A percentile compares a stretch with the other conserved stretches of the same genome.
phyloP scores from a whole-genome alignment of 2,888 invertebrate genomes.

The Laspeyria flexula region DNA sequence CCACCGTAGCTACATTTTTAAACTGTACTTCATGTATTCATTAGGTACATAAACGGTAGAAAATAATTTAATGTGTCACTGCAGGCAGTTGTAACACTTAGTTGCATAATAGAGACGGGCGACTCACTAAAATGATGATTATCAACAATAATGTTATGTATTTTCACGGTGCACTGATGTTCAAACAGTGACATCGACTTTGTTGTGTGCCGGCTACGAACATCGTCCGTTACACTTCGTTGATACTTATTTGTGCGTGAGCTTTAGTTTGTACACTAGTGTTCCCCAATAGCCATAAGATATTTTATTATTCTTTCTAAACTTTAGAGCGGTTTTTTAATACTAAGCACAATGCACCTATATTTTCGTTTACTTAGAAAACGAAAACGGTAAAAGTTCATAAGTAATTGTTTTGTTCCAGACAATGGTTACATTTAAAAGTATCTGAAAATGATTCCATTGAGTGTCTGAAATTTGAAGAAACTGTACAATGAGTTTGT shows the following conservation, averaged over 20 bases:
- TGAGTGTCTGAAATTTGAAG: conserved; percentile 3
- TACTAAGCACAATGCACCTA: too few relatives aligned
- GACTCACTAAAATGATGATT: conserved; percentile 8
- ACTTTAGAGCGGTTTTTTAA: too few relatives aligned
- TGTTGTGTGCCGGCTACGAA: conserved; percentile 16
- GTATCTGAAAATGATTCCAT: conserved; percentile 38
- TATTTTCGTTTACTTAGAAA: too few relatives aligned
- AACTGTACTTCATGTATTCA: too few relatives aligned
- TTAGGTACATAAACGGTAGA: too few relatives aligned
- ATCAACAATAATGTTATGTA: conserved; percentile 16
- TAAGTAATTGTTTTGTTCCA: conserved; percentile 41
- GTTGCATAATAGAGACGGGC: neutral
- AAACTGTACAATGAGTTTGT: conserved; percentile 73
- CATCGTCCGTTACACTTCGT: conserved; percentile 33
- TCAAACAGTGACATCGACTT: conserved; percentile 32
- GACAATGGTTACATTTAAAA: conserved; percentile 2
- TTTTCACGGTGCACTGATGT: conserved; percentile 32
- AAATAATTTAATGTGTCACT: too few relatives aligned
- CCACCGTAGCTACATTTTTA: too few relatives aligned
- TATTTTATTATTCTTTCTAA: neutral
- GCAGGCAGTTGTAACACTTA: too few relatives aligned
- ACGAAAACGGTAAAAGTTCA: too few relatives aligned
- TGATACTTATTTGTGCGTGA: conserved; percentile 6
- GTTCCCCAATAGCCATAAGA: too few relatives aligned
- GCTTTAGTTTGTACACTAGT: neutral